Evolutionary conservation across 2,888 invertebrate species (phyloP).

Genomic region (Alcis repandata): DNA sequence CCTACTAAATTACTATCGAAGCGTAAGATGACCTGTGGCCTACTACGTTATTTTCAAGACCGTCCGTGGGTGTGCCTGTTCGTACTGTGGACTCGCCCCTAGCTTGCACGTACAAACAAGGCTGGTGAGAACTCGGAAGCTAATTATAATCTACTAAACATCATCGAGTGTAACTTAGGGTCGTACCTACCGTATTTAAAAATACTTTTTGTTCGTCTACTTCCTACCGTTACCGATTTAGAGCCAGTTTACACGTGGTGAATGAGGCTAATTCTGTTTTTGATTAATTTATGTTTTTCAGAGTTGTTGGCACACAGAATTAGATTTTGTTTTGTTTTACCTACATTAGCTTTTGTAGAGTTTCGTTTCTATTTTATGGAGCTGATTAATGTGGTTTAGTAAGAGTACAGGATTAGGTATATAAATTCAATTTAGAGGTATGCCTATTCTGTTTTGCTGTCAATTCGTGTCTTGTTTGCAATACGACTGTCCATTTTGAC

Average conservation of each 20-base stretch:
- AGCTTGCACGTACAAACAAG: constrained; percentile 51
- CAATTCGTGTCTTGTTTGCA: not conserved
- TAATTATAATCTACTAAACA: constrained; percentile 86
- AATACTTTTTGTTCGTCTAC: constrained; percentile 69
- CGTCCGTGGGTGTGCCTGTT: constrained; percentile 13
- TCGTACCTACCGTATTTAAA: constrained; percentile 79
- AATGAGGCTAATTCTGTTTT: constrained; percentile 43
- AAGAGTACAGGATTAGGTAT: not conserved
- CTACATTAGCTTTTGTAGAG: not conserved
- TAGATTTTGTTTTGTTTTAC: constrained; percentile 20
- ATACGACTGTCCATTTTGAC: too few relatives aligned
- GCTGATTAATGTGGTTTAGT: not conserved
- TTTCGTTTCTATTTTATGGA: not conserved
- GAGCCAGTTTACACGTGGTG: constrained; percentile 49
- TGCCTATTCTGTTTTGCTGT: not conserved
- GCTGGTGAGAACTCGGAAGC: constrained; percentile 77
- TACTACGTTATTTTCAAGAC: not conserved
- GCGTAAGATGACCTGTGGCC: constrained; percentile 18
- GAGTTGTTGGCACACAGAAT: constrained; percentile 26
- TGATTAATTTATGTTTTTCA: constrained; percentile 40
- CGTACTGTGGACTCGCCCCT: constrained; percentile 34
- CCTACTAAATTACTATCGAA: constrained; percentile 10
- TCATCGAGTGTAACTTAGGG: constrained; percentile 83
- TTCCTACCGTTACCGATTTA: constrained; percentile 63
- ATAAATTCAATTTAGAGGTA: too few relatives aligned